Evolutionary conservation across 2,797 vertebrate species (phyloP).

Genomic region (Xiphorhynchus erythropygius): DNA sequence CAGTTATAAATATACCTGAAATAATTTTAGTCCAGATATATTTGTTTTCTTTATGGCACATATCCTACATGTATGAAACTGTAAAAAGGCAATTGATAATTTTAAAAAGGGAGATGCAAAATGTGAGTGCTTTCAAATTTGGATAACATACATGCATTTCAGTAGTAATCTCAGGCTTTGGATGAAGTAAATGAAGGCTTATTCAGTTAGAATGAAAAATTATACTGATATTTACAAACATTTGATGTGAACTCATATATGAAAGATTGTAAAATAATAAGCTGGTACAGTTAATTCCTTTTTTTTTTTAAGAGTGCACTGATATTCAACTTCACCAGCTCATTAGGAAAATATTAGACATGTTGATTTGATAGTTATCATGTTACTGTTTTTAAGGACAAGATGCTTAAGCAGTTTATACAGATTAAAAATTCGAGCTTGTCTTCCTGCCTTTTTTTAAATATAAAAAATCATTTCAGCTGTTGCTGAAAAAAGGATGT

Average conservation of each 20-base stretch:
- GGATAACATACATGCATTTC: background rate
- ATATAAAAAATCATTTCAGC: background rate
- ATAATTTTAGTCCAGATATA: background rate
- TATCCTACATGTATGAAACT: background rate
- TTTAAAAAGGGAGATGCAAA: background rate
- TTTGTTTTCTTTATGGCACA: background rate
- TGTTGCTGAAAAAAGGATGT: background rate
- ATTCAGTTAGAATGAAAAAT: background rate
- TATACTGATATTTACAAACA: background rate
- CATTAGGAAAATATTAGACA: background rate
- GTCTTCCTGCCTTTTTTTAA: background rate
- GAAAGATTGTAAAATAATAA: background rate
- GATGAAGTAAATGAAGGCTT: background rate
- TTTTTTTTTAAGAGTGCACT: background rate
- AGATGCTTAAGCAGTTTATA: background rate
- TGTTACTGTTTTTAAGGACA: background rate
- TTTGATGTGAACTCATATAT: rapidly evolving
- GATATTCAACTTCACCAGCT: background rate
- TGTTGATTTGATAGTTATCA: background rate
- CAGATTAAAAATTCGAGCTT: background rate
- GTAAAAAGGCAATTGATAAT: background rate
- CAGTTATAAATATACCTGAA: background rate
- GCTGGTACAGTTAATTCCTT: background rate
- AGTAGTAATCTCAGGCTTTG: background rate
- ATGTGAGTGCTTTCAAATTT: background rate